Percentiles rank a stretch among this genome's conserved stretches.
These are phyloP conservation scores for Morpho achilles DNA, from an alignment of 2,888 invertebrate species.

Conservation along the genomic window DNA sequence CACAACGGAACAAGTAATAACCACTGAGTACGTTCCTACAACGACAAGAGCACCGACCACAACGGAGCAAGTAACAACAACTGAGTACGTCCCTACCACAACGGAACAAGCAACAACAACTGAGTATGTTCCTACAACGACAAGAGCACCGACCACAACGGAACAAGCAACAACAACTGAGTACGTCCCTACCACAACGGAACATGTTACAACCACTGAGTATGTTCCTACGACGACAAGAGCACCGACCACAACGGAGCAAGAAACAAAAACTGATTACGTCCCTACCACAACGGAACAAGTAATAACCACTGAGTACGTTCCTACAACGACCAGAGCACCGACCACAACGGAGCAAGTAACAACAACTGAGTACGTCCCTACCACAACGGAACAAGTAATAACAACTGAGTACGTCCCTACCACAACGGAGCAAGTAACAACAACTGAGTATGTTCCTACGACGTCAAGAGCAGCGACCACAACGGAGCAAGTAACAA, in stretches of 20 bases:
- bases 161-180: not conserved
- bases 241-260: not conserved
- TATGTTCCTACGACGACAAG: not conserved
- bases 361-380: not conserved
- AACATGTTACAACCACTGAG: too few relatives aligned
- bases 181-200: not conserved
- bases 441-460: not conserved
- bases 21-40: not conserved
- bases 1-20: not conserved
- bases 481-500: not conserved
- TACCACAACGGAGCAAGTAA: not conserved
- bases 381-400: not conserved
- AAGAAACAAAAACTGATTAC: not conserved
- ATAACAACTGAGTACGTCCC: too few relatives aligned
- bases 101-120: too few relatives aligned
- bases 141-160: not conserved
- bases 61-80: too few relatives aligned
- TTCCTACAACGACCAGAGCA: too few relatives aligned
- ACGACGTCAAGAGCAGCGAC: not conserved
- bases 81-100: too few relatives aligned
- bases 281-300: not conserved
- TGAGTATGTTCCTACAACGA: not conserved
- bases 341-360: not conserved
- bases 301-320: not conserved
- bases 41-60: not conserved